phyloP scores from a whole-genome alignment of 2,888 invertebrate species.

The Philhelius pedissequus region DNA sequence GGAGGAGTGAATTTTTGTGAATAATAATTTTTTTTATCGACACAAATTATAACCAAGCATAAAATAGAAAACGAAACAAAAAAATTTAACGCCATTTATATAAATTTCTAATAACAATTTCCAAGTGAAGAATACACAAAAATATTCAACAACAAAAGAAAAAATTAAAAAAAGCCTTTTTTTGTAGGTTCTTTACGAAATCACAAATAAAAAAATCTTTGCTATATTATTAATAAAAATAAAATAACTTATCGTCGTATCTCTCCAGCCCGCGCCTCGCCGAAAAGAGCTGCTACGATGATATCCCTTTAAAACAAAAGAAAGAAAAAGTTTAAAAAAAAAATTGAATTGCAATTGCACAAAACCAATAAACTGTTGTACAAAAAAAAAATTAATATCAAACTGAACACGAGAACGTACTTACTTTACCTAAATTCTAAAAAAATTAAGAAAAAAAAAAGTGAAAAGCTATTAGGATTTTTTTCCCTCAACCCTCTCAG shows the following conservation, averaged over 20 bases:
- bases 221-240: neutral
- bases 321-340: conserved; percentile 15
- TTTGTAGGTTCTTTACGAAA: conserved; percentile 11
- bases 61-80: conserved; percentile 17
- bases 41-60: conserved; percentile 34
- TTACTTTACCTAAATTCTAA: neutral
- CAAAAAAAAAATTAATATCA: neutral
- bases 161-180: neutral
- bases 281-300: neutral
- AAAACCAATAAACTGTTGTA: neutral
- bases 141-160: neutral
- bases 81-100: conserved; percentile 27
- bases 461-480: conserved; percentile 37
- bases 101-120: neutral
- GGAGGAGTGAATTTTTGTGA: conserved; percentile 65
- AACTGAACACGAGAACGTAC: conserved; percentile 33
- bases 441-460: neutral
- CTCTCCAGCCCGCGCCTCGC: conserved; percentile 55
- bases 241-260: neutral
- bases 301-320: conserved; percentile 52
- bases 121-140: neutral
- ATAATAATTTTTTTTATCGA: conserved; percentile 54
- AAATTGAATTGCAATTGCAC: conserved; percentile 22
- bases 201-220: neutral
- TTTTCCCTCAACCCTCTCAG: neutral